phyloP scores from a whole-genome alignment of 2,113 vertebrate genomes.

The Empidonax traillii region DNA sequence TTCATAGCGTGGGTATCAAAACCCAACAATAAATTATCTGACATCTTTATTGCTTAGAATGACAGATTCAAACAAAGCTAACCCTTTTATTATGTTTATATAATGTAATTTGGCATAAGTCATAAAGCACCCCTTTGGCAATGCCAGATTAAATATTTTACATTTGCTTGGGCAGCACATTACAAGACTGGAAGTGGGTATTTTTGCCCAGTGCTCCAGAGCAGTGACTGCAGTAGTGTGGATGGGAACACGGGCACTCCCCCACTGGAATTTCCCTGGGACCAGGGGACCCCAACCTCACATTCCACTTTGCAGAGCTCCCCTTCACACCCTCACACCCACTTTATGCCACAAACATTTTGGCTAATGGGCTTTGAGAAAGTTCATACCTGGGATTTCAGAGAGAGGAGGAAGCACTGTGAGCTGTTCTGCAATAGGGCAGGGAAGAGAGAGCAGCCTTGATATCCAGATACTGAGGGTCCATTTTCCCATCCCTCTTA shows the following conservation, averaged over 20 bases:
- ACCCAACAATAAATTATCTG: conserved; percentile 57
- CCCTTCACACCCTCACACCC: background rate
- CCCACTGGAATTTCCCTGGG: accelerated
- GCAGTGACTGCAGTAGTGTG: background rate
- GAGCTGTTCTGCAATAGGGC: background rate
- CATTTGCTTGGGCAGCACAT: conserved; percentile 53
- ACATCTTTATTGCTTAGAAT: conserved; percentile 66
- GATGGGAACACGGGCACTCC: background rate
- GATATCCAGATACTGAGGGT: background rate
- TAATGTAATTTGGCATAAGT: conserved; percentile 67
- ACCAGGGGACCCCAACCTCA: background rate
- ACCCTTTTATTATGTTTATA: conserved; percentile 67
- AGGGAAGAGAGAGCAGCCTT: background rate
- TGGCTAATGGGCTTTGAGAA: background rate
- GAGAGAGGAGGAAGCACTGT: background rate
- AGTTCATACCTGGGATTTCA: background rate
- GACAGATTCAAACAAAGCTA: conserved; percentile 68
- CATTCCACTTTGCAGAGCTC: background rate
- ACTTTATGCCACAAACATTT: background rate
- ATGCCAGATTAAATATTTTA: conserved; percentile 65
- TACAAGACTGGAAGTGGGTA: background rate
- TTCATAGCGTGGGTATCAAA: conserved; percentile 43
- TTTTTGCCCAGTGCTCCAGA: background rate
- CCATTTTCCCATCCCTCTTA: background rate
- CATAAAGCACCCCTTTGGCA: conserved; percentile 61